These are phyloP conservation scores for Phrynosoma platyrhinos DNA, from an alignment of 2,113 vertebrate species.

Conservation along the genomic window DNA sequence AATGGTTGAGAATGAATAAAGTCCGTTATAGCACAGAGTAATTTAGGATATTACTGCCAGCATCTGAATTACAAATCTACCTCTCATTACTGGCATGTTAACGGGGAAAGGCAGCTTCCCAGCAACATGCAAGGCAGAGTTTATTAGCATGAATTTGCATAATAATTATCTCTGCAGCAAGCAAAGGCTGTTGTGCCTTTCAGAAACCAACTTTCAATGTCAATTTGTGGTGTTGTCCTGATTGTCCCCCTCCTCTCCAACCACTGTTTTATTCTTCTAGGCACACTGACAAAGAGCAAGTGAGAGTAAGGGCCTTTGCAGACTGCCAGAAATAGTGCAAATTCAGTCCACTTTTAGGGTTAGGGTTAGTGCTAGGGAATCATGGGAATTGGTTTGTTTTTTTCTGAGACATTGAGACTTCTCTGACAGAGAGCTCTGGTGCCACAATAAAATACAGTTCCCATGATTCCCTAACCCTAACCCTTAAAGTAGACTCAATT, in stretches of 20 bases:
- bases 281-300: rapidly evolving
- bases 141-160: constrained; percentile 88
- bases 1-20: constrained; percentile 60
- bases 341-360: too few relatives aligned
- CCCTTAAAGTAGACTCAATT: too few relatives aligned
- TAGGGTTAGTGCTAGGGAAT: too few relatives aligned
- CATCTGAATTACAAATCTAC: constrained; percentile 87
- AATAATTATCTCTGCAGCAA: constrained; percentile 82
- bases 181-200: constrained; percentile 78
- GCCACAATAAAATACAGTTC: too few relatives aligned
- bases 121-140: constrained; percentile 80
- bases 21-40: constrained; percentile 77
- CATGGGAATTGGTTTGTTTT: too few relatives aligned
- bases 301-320: too few relatives aligned
- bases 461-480: too few relatives aligned
- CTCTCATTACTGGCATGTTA: constrained; percentile 85
- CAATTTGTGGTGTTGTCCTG: constrained; percentile 67
- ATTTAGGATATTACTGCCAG: constrained; percentile 82
- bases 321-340: too few relatives aligned
- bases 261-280: not conserved
- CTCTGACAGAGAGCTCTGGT: too few relatives aligned
- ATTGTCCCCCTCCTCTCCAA: constrained; percentile 24
- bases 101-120: constrained; percentile 81
- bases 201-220: constrained; percentile 81
- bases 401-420: too few relatives aligned